Percentiles rank a stretch among this genome's conserved stretches.
Evolutionary conservation across 2,888 invertebrate genomes (phyloP).

Genomic region (Chloromyia formosa): DNA sequence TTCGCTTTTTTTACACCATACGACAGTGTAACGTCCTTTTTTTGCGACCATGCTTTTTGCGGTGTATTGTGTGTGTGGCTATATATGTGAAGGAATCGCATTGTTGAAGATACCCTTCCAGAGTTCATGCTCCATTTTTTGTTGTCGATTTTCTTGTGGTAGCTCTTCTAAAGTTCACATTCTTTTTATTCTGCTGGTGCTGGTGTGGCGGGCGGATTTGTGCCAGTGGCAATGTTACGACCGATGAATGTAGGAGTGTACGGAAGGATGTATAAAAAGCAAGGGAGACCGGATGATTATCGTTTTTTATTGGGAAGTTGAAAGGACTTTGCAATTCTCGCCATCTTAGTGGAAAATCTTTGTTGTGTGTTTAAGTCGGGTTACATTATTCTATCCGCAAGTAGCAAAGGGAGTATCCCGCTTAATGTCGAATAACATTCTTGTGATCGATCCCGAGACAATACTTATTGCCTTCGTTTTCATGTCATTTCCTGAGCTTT

Average conservation of each 20-base stretch:
- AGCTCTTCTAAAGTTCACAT: not conserved
- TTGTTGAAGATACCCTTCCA: slow-evolving; percentile 17
- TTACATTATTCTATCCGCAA: not conserved
- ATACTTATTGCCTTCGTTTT: not conserved
- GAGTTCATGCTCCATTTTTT: not conserved
- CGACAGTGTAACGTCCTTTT: slow-evolving; percentile 38
- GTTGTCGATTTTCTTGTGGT: not conserved
- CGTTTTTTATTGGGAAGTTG: not conserved
- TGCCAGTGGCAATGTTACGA: not conserved
- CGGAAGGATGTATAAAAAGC: not conserved
- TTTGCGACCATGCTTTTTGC: slow-evolving; percentile 4
- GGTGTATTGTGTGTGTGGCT: slow-evolving; percentile 17
- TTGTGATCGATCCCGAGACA: slow-evolving; percentile 33
- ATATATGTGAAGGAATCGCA: slow-evolving; percentile 11
- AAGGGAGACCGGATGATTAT: not conserved
- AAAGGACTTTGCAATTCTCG: not conserved
- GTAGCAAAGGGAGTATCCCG: not conserved
- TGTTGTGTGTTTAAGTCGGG: not conserved
- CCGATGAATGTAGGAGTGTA: not conserved
- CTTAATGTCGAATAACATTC: slow-evolving; percentile 17
- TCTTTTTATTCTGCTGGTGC: not conserved
- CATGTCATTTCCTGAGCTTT: not conserved
- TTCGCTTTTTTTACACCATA: not conserved
- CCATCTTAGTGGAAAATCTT: not conserved
- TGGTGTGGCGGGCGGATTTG: not conserved